Conservation (phyloP, 2,113 vertebrate species). For the Eurypyga helias region DNA sequence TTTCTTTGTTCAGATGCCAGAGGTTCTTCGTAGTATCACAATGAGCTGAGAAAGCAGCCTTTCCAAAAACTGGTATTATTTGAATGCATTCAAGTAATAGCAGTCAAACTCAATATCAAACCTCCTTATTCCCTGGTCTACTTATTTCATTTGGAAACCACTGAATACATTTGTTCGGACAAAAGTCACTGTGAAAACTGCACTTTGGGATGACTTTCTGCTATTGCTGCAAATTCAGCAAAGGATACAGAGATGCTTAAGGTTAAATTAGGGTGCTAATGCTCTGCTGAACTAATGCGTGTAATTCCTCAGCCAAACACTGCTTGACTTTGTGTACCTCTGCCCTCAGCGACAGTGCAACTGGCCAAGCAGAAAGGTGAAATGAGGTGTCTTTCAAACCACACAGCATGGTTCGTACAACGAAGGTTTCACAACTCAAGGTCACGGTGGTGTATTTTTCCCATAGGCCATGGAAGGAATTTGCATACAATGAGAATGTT, state of each 20-base stretch:
- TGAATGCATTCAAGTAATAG: background rate
- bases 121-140: background rate
- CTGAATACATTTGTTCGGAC: background rate
- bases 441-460: background rate
- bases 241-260: background rate
- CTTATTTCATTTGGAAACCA: background rate
- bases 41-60: background rate
- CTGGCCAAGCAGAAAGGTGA: background rate
- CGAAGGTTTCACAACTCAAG: background rate
- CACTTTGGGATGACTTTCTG: background rate
- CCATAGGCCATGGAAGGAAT: background rate
- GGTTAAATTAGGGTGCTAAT: background rate
- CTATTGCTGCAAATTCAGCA: background rate
- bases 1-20: slow-evolving; percentile 7
- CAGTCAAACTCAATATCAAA: background rate
- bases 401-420: background rate
- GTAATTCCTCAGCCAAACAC: background rate
- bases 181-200: background rate
- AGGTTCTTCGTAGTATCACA: background rate
- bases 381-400: background rate
- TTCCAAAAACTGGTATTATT: background rate
- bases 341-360: background rate
- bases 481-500: background rate
- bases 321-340: background rate
- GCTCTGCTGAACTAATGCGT: background rate